phyloP scores from a whole-genome alignment of 2,888 invertebrate species.

The Amorpha juglandis region DNA sequence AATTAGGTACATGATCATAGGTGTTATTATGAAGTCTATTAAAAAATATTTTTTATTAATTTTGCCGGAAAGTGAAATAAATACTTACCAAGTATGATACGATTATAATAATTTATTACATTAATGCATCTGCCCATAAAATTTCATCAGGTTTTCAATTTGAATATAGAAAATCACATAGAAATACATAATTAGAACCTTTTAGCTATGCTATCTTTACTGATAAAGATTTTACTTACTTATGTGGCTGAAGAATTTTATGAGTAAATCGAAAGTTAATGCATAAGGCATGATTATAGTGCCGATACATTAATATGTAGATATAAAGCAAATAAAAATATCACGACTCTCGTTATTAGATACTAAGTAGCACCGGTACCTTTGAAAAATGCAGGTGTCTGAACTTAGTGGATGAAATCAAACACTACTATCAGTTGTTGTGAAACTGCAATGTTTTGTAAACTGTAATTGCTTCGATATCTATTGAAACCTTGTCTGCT shows the following conservation, averaged over 20 bases:
- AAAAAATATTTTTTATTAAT: no score
- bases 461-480: slow-evolving; percentile 62
- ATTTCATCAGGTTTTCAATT: background rate
- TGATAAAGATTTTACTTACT: background rate
- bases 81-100: no score
- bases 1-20: no score
- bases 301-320: slow-evolving; percentile 19
- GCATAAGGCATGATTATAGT: slow-evolving; percentile 6
- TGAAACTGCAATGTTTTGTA: slow-evolving; percentile 53
- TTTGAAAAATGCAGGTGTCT: slow-evolving; percentile 44
- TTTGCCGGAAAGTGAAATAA: no score
- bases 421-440: slow-evolving; percentile 55
- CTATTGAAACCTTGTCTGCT: slow-evolving; percentile 64
- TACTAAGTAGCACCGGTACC: slow-evolving; percentile 17
- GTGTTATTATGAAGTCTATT: no score
- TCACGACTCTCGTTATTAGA: background rate
- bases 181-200: background rate
- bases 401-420: slow-evolving; percentile 46
- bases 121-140: background rate
- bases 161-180: background rate
- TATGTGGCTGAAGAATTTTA: slow-evolving; percentile 9
- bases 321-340: slow-evolving; percentile 23
- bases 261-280: slow-evolving; percentile 17
- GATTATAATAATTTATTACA: background rate
- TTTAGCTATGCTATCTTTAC: background rate